Base-by-base conservation (phyloP, 2,113 vertebrate species). In the Cnemophilus loriae region DNA sequence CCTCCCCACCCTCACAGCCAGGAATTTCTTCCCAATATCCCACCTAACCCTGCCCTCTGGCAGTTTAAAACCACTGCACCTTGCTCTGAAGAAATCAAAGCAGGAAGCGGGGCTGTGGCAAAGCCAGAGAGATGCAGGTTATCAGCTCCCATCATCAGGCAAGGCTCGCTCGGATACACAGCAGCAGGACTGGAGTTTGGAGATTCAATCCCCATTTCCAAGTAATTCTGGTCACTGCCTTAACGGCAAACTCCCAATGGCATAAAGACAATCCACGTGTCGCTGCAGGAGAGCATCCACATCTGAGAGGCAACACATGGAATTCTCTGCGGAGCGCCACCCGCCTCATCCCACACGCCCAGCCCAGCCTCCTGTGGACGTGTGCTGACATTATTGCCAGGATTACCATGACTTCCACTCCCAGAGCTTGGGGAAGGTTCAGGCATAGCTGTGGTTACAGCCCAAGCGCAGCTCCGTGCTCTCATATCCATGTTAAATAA, bases 1-100 rank as follows among this genome's bases (percentile, higher is more conserved):
- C 53, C n/a, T 68, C 0, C 0, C 6, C 70, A 47, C 14, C 10
- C 10, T 83, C 55, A 3, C 17, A 83, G 41, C 1, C 3, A 76
- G 16, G 10, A 42, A 55, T 33, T 69, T 0, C 47, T 49, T 27
- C 47, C 55, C 56, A 76, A 3, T 16, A 42, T 16, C 47, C 55
- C 47, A 32, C 15, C 17, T 5, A 41, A 1, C 3, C n/a, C 33
- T 21, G 33, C 19, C 37, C 69, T 15, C 33, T 41, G n/a, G 30
- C 39, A 46, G 61, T 26, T n/a, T 30, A 21, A 83, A 60, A n/a
- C 33, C 60, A 23, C 24, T 53, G 28, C 71, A 16, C 20, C 41
- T 65, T 49, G 55, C 64, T 70, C 73, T 35, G 9, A 44, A 41
- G n/a, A 33, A 74, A 28, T 5, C 28, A 8, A 13, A 84, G 63